phyloP scores from a whole-genome alignment of 92 coral and sea anemone species.

The Porites divaricata region DNA sequence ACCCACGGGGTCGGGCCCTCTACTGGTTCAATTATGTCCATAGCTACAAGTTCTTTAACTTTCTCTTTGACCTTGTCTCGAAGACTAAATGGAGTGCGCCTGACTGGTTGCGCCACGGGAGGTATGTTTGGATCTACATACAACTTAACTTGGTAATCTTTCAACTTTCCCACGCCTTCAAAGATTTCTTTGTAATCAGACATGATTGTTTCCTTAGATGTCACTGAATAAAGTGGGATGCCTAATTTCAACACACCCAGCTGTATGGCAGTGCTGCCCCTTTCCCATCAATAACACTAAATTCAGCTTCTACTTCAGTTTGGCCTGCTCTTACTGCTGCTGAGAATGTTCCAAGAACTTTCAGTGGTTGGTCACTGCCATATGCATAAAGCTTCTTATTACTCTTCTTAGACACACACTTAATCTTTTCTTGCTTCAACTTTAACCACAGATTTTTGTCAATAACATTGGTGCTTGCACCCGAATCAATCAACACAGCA shows the following conservation, averaged over 20 bases:
- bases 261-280: conserved; percentile 29
- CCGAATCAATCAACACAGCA: background rate
- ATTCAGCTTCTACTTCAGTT: conserved; percentile 23
- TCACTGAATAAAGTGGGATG: background rate
- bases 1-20: conserved; percentile 61
- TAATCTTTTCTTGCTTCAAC: conserved; percentile 8
- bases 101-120: conserved; percentile 42
- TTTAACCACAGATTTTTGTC: background rate
- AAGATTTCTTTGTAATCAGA: conserved; percentile 44
- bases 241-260: conserved; percentile 28
- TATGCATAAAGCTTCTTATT: conserved; percentile 24
- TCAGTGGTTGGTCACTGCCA: conserved; percentile 33
- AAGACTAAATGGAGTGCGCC: conserved; percentile 33
- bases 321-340: conserved; percentile 14
- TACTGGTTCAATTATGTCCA: conserved; percentile 44
- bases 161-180: conserved; percentile 49
- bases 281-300: conserved; percentile 41
- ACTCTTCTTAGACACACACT: background rate
- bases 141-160: conserved; percentile 34
- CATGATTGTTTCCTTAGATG: background rate
- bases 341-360: conserved; percentile 13
- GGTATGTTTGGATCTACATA: conserved; percentile 39
- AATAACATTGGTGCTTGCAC: background rate
- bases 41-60: conserved; percentile 34
- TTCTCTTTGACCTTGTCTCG: conserved; percentile 31